phyloP scores from a whole-genome alignment of 2,888 invertebrate species.

The Busseola fusca region DNA sequence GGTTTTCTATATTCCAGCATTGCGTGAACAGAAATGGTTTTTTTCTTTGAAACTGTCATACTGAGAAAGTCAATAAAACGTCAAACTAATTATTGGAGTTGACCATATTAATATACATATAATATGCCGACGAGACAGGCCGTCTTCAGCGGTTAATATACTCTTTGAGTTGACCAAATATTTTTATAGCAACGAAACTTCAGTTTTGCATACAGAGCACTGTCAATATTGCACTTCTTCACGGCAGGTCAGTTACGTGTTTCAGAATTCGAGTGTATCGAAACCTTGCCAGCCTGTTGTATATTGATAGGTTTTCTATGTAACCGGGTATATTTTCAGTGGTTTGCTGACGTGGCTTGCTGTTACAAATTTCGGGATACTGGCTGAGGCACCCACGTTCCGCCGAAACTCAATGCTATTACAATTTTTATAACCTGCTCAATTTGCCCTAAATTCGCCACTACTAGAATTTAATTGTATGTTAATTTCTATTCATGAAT shows the following conservation, averaged over 20 bases:
- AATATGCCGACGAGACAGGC: too few species aligned
- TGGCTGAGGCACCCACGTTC: background rate
- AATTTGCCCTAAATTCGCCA: background rate
- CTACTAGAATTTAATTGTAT: slow-evolving; percentile 27
- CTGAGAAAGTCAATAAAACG: slow-evolving; percentile 27
- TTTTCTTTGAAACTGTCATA: slow-evolving; percentile 32
- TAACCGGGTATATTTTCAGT: slow-evolving; percentile 30
- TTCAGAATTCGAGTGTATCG: slow-evolving; percentile 16
- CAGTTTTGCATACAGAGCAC: slow-evolving; percentile 37
- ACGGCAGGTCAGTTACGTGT: slow-evolving; percentile 30
- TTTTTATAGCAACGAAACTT: slow-evolving; percentile 33
- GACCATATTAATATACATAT: too few species aligned
- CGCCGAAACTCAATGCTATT: background rate
- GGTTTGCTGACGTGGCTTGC: slow-evolving; percentile 17
- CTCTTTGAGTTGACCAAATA: slow-evolving; percentile 28
- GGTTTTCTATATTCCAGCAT: slow-evolving; percentile 18
- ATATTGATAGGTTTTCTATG: slow-evolving; percentile 44
- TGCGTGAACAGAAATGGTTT: slow-evolving; percentile 37
- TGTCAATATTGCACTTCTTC: slow-evolving; percentile 37
- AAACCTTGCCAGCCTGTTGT: slow-evolving; percentile 31
- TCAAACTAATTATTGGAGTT: slow-evolving; percentile 31
- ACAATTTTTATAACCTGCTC: too few species aligned
- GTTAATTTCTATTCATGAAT: slow-evolving; percentile 9
- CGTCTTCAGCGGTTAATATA: too few species aligned
- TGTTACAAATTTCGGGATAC: slow-evolving; percentile 6